These are phyloP conservation scores for Hirudinaria manillensis DNA, from an alignment of 2,888 invertebrate species.

Conservation along the genomic window DNA sequence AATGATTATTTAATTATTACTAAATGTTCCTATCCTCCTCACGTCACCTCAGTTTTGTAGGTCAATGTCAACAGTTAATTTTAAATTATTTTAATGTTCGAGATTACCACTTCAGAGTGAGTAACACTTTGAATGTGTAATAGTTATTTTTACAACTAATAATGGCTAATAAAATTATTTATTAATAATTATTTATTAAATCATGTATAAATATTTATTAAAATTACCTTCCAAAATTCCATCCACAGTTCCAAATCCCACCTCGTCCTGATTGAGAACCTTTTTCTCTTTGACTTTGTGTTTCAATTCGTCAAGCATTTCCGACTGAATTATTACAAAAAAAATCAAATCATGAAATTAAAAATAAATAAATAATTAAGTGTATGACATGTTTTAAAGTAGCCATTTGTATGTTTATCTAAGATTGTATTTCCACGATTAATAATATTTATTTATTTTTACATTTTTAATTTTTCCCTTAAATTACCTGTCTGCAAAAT, in stretches of 20 bases:
- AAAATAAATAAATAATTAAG: background rate
- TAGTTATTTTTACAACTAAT: too few species aligned
- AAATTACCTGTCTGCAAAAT: background rate
- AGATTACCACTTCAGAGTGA: too few species aligned
- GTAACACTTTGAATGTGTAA: too few species aligned
- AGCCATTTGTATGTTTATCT: background rate
- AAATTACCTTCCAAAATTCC: constrained; percentile 19
- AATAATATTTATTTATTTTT: background rate
- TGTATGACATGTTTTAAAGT: background rate
- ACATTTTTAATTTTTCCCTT: background rate
- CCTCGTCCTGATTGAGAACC: constrained; percentile 18
- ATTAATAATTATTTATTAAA: background rate
- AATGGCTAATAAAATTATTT: too few species aligned
- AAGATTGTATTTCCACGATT: background rate
- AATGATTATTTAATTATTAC: background rate
- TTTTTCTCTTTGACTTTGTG: background rate
- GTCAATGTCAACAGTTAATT: too few species aligned
- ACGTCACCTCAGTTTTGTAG: background rate
- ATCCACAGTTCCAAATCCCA: constrained; percentile 27
- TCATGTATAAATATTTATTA: background rate
- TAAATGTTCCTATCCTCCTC: background rate
- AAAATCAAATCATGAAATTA: background rate
- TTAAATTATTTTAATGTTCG: too few species aligned
- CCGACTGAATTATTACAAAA: background rate
- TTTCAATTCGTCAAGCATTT: constrained; percentile 12